A percentile compares a stretch with the other conserved stretches of the same genome.
Evolutionary conservation across 2,888 invertebrate species (phyloP).

Genomic region (Cantharis rustica): DNA sequence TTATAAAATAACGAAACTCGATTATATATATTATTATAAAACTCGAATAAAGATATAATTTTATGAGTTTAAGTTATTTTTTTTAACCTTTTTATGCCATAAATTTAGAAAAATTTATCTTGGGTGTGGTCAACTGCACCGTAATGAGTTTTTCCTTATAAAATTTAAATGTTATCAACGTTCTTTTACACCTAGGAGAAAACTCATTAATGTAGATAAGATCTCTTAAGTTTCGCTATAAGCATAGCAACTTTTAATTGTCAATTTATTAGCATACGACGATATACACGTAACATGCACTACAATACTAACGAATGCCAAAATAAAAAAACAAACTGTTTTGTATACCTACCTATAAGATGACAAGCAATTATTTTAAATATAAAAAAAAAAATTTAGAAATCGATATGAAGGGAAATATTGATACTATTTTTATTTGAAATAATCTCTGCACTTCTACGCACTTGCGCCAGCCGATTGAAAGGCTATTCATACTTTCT

Average conservation of each 20-base stretch:
- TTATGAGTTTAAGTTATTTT: not conserved
- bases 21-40: not conserved
- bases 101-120: not conserved
- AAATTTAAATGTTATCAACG: not conserved
- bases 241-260: not conserved
- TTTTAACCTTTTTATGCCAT: not conserved
- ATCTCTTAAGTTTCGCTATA: not conserved
- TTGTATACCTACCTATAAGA: not conserved
- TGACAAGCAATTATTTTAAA: not conserved
- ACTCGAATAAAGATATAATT: not conserved
- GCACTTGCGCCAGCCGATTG: not conserved
- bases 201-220: conserved; percentile 23
- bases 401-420: not conserved
- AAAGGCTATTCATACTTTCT: not conserved
- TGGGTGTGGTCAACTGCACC: not conserved
- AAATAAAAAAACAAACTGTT: not conserved
- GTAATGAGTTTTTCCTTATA: not conserved
- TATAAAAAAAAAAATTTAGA: too few relatives aligned
- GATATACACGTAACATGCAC: not conserved
- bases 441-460: not conserved
- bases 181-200: conserved; percentile 14
- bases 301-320: not conserved
- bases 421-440: not conserved
- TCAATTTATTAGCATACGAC: not conserved
- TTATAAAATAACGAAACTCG: not conserved